Base-by-base conservation (phyloP, 2,888 invertebrate genomes). In the Gymnoscelis rufifasciata region DNA sequence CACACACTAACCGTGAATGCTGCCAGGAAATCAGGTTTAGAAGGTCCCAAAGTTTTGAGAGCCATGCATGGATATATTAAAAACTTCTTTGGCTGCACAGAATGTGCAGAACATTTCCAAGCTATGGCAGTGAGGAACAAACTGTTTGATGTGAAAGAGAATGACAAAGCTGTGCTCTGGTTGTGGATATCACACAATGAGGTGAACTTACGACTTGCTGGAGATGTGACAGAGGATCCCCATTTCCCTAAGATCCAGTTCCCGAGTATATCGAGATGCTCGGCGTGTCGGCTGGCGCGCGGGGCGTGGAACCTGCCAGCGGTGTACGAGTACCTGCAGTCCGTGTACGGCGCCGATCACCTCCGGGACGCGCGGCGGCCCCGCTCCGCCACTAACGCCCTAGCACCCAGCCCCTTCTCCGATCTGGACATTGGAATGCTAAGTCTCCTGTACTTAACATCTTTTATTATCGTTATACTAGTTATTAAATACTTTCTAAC, bases 141-240 rank as follows among this genome's bases (percentile, higher is more conserved):
- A 67, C 89, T 94, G 51, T 90, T 91, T 67, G 91, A 92, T 60
- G 93, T 95, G 0, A 84, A 88, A 10, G 91, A 90, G 40, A 91
- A 92, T 59, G 92, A 94, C 45, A 94, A 95, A 50, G 92, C 93
- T 10, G 91, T 98, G 0, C 78, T 98, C 29, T 99, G 98, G 97
- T 82, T 99, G 14, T 99, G 98, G 98, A 90, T 90, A 62, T 94
- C 96, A 0, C 98, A 99, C 73, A 99, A 99, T 75, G 92, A 93
- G 78, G 98, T 97, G 0, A 99, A 99, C 76, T 86, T 92, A 55
- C 91, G 98, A 57, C 86, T 99, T 15, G 90, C 94, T 13, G 95
- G 96, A 0, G 97, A 97, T 74, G 56, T 82, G 2, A 95, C 97
- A 1, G 98, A 98, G 79, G 99, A 99, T 84, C 97, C 98, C 0